Evolutionary conservation across 2,888 invertebrate species (phyloP), one percentile per base, ranked within the genome.

Genomic region (Oscheius sp.): DNA sequence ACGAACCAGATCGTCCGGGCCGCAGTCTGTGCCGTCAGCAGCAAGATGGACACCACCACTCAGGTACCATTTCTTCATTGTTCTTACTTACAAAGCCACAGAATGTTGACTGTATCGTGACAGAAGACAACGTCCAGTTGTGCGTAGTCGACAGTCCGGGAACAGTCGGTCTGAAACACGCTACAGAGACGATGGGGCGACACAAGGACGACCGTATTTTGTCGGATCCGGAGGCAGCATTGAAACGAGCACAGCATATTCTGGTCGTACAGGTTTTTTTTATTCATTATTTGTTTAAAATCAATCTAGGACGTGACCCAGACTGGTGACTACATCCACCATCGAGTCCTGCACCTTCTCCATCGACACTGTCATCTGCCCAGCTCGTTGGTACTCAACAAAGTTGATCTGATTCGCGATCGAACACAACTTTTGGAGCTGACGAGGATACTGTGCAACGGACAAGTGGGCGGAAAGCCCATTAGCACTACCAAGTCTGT

Each of bases 101-200:
- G 86, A 87, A 87, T 74, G 75, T 78, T 9, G 70, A 75, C 7
- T 76, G 81, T 33, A 58, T 79, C 13, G 29, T 86, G 7, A 86
- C 83, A 32, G 86, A 86, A 60, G 81, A 79, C 37, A 70, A 94
- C 76, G 93, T 94, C 1, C 98, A 98, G 90, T 92, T 98, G 53
- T 92, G 91, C 50, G 94, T 97, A 88, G 91, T 95, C 42, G 98
- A 98, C 89, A 96, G 96, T 2, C 98, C 98, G 1, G 98, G 98
- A 37, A 90, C 96, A 50, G 93, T 96, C 0, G 81, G 82, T 29
- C 79, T 82, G 21, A 76, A 80, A 7, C 88, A 88, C 63, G 88
- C 86, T 7, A 84, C 80, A 32, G 79, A 86, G 53, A 79, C 74
- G 0, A 82, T 83, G 81, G 73, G 79, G 57, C 65, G 76, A 29